These are phyloP conservation scores for Macrotis lagotis DNA, from an alignment of 2,113 vertebrate species.

Conservation along the genomic window DNA sequence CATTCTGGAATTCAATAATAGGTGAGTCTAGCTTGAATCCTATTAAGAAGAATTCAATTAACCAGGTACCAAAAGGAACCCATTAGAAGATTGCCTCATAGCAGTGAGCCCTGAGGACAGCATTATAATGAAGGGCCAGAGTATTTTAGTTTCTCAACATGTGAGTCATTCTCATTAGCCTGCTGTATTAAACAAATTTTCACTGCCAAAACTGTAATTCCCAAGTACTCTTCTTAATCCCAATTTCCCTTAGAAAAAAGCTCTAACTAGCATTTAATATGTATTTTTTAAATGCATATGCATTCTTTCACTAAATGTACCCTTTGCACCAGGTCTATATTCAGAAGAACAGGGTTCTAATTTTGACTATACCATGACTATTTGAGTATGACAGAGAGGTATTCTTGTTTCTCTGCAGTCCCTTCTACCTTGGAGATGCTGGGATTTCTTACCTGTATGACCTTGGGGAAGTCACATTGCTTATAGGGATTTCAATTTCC, in stretches of 20 bases:
- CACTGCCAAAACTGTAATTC: not conserved
- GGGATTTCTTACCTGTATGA: not conserved
- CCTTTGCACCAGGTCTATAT: not conserved
- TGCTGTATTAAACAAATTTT: not conserved
- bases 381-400: not conserved
- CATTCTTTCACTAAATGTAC: not conserved
- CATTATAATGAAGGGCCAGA: not conserved
- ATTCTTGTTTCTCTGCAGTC: not conserved
- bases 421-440: not conserved
- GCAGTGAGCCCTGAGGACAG: not conserved
- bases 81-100: not conserved
- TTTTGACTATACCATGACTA: not conserved
- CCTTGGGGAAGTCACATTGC: not conserved
- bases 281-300: not conserved
- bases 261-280: not conserved
- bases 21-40: not conserved
- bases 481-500: not conserved
- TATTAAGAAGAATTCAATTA: not conserved
- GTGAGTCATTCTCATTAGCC: not conserved
- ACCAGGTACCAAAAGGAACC: not conserved
- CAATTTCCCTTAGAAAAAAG: not conserved
- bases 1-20: not conserved
- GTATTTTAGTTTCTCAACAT: conserved; percentile 1
- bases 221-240: not conserved
- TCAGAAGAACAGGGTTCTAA: not conserved